Evolutionary conservation across 2,888 invertebrate genomes (phyloP).

Genomic region (Globia sparganii): DNA sequence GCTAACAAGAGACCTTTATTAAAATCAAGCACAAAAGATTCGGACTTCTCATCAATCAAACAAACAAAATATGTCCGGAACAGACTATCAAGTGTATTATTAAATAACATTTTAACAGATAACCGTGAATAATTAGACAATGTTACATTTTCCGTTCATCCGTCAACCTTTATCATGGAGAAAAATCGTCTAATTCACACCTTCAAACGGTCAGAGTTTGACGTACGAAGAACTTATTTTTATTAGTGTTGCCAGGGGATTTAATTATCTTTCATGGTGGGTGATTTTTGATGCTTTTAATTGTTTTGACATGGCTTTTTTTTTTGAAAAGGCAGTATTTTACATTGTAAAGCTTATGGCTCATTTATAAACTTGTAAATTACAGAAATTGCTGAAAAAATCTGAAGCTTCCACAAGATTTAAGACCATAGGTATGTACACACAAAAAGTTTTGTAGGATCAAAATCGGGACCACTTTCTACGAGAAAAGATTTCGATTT

Average conservation of each 20-base stretch:
- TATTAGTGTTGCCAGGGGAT: slow-evolving; percentile 67
- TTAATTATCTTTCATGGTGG: slow-evolving; percentile 52
- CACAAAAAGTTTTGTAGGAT: neutral
- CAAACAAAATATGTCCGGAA: slow-evolving; percentile 63
- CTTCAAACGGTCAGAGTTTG: slow-evolving; percentile 79
- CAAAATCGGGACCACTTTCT: neutral
- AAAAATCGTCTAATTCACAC: slow-evolving; percentile 90
- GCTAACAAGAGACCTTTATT: slow-evolving; percentile 65
- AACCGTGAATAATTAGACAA: slow-evolving; percentile 88
- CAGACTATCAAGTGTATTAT: slow-evolving; percentile 84
- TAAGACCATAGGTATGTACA: neutral
- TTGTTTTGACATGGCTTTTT: slow-evolving; percentile 9
- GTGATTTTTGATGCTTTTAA: slow-evolving; percentile 25
- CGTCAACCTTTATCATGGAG: slow-evolving; percentile 88
- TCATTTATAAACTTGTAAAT: neutral
- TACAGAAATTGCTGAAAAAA: neutral
- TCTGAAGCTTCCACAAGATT: neutral
- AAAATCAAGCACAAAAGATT: slow-evolving; percentile 71
- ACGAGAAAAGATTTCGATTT: neutral
- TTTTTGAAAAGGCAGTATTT: neutral
- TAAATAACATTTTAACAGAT: slow-evolving; percentile 86
- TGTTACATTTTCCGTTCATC: slow-evolving; percentile 83
- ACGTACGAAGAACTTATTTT: slow-evolving; percentile 77
- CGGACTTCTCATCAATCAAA: slow-evolving; percentile 82
- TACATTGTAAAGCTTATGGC: too few species aligned